Evolutionary conservation across 2,888 invertebrate species (phyloP).

Genomic region (Galeruca laticollis): DNA sequence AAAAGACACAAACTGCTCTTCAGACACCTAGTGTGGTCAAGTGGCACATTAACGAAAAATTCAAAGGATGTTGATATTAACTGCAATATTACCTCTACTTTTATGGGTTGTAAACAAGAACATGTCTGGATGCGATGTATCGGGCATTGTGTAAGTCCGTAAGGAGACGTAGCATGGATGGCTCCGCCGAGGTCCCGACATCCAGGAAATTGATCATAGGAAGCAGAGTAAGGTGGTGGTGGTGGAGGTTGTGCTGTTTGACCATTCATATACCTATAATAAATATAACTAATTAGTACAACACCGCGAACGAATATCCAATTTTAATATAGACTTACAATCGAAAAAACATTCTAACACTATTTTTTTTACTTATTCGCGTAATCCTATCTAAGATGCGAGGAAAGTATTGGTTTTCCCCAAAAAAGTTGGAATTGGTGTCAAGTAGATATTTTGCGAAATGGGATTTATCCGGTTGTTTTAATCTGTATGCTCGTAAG

Average conservation of each 20-base stretch:
- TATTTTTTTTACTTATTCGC: no score
- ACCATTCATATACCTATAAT: constrained; percentile 72
- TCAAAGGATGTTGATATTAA: constrained; percentile 1
- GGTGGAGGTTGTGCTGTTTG: constrained; percentile 61
- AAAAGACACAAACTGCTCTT: no score
- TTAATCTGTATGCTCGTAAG: no score
- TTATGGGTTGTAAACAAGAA: constrained; percentile 72
- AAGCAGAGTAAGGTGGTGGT: constrained; percentile 69
- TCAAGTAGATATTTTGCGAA: no score
- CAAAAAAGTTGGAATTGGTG: no score
- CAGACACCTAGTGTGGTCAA: no score
- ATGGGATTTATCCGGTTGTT: no score
- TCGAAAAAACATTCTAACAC: no score
- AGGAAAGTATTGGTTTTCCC: no score
- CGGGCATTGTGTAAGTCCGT: constrained; percentile 74
- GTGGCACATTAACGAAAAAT: no score
- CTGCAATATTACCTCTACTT: constrained; percentile 64
- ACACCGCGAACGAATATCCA: background rate
- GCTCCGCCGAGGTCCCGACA: constrained; percentile 60
- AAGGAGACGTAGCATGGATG: constrained; percentile 66
- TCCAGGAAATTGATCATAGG: constrained; percentile 66
- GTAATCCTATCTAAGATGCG: no score
- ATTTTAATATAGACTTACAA: no score
- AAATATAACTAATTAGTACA: constrained; percentile 46
- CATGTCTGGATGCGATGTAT: constrained; percentile 83